Base-by-base conservation (phyloP, 2,797 vertebrate genomes). In the Pseudomugil tenellus region DNA sequence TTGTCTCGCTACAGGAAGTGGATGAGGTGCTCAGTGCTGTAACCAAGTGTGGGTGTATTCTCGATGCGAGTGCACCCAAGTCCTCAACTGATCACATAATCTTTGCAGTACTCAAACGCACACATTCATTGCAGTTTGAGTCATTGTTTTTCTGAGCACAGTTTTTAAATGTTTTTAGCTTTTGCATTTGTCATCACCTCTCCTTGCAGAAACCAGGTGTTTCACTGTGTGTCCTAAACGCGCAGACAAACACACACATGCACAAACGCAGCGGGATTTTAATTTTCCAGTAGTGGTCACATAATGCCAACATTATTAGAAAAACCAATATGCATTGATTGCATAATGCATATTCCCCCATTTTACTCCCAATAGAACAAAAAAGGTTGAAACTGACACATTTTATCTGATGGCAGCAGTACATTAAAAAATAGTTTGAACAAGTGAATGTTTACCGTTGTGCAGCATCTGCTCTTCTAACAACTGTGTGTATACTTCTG, bases 301-400 rank as follows among this genome's bases (percentile, higher is more conserved):
- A 68, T 67, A 78, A 76, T 60, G 54, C 70, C 46, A 76, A 68
- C 70, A 74, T 12, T 48, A 72, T 79, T 77, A 66, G 19, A 17
- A 19, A 41, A 17, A 41, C 39, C 39, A 41, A 17, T 6, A 41
- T 41, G 39, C 17, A 17, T 12, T 39, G 4, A 17, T 16, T 17
- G 14, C 14, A 35, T 12, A 13, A 12, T 13, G 2, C 34, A 35
- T 35, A 13, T 12, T 12, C 34, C 37, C 4, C 14, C 7, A 10
- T 41, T 41, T 17, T 19, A 41, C 17, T 41, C 37, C 37, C 37
- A 41, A 3, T 17, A 17, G 5, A 17, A 41, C 12, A 17, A 17
- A 17, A 41, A 19, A 41, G 6, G 16, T 41, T 16, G 13, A 16
- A 4, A 39, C 37, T 39, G 37, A 39, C 1, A 39, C 13, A 39